Evolutionary conservation across 2,113 vertebrate genomes (phyloP), one percentile per base, ranked within the genome.

Genomic region (Saguinus imperator): DNA sequence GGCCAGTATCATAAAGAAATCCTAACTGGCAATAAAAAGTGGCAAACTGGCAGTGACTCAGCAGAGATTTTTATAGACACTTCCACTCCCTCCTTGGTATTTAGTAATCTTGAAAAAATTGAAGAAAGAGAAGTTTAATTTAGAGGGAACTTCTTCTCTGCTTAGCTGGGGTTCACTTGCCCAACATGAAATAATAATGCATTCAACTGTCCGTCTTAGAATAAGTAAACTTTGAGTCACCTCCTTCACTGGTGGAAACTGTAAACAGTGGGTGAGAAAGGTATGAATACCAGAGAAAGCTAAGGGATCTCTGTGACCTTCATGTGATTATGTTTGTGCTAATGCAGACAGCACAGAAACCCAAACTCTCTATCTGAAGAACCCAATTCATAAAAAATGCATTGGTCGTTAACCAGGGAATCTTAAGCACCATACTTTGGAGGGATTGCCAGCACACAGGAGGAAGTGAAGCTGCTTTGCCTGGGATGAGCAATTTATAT

Each of bases 131-230:
- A 98, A 97, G 93, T 98, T 98, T 98, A 98, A 98, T 98, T 98
- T 98, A 98, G 97, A 98, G 86, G 58, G 91, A 70, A 23, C 96
- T 98, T 96, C 89, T 98, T 93, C 96, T 97, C 97, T 98, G 94
- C 97, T 98, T 98, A 97, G 97, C 94, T 98, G 96, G 89, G 95
- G 96, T 98, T 98, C 98, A 98, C 95, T 89, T 94, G 93, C 95
- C 96, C 98, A 98, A 90, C 97, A 98, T 98, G 90, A 99, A 98
- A 98, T 98, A 99, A 98, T 98, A 98, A 98, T 98, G 97, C 94
- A 93, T 97, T 98, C 97, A 95, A 97, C 97, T 98, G 97, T 97
- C 98, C 97, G 76, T 98, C 98, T 98, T 96, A 97, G 97, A 97
- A 97, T 98, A 97, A 96, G 87, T 98, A 98, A 98, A 97, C 97